A percentile compares a stretch with the other conserved stretches of the same genome.
phyloP scores from a whole-genome alignment of 2,113 vertebrate species.

The Indicator indicator region DNA sequence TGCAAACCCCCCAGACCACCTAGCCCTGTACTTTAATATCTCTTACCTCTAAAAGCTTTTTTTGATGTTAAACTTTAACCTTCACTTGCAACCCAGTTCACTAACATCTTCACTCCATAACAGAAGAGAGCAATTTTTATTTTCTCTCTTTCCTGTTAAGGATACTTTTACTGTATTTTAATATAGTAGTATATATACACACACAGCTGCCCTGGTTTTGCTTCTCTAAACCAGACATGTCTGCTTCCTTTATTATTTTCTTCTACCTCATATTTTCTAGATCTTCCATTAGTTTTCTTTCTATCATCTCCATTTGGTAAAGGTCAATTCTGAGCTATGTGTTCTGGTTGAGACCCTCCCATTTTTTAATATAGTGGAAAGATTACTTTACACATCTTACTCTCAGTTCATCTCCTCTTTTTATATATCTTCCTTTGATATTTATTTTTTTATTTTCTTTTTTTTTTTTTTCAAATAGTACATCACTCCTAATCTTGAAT shows the following conservation, averaged over 20 bases:
- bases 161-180: too few relatives aligned
- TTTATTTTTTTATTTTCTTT: background rate
- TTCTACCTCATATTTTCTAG: background rate
- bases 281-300: background rate
- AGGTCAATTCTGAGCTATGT: background rate
- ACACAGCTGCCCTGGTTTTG: background rate
- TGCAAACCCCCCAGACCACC: background rate
- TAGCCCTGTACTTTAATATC: background rate
- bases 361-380: background rate
- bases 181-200: too few relatives aligned
- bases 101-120: background rate
- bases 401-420: background rate
- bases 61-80: background rate
- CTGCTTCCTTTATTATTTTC: background rate
- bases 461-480: background rate
- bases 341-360: background rate
- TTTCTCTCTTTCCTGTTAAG: background rate
- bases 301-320: background rate
- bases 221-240: background rate
- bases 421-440: background rate
- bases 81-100: background rate
- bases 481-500: background rate
- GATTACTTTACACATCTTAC: background rate
- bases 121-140: accelerated
- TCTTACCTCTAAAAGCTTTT: background rate